A percentile compares a stretch with the other conserved stretches of the same genome.
Conservation (phyloP, 2,797 vertebrate genomes). For the Leucoraja ocellata region DNA sequence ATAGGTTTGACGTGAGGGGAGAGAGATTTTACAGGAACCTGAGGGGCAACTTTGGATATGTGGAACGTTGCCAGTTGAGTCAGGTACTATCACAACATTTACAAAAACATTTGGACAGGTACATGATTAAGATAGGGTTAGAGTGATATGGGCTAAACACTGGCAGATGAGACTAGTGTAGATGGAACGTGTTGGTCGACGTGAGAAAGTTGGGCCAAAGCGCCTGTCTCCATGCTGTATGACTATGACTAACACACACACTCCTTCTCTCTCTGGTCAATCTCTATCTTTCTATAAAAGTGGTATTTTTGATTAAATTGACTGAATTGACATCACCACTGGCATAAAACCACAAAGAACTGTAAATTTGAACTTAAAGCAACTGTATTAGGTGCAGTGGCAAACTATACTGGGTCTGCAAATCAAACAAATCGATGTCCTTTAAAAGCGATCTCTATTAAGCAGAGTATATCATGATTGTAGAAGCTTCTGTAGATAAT, state of each 20-base stretch:
- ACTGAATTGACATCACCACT: neutral
- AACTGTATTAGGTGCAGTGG: neutral
- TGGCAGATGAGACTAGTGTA: too few species aligned
- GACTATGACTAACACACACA: neutral
- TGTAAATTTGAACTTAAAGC: neutral
- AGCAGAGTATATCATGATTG: neutral
- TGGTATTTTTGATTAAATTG: neutral
- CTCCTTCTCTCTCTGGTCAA: neutral
- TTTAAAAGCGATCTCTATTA: neutral
- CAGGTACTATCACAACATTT: too few species aligned
- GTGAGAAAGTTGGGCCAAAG: too few species aligned
- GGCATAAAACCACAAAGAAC: neutral
- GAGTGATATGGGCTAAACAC: too few species aligned
- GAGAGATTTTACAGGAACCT: too few species aligned
- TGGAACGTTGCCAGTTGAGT: too few species aligned
- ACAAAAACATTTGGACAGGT: too few species aligned
- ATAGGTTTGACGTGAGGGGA: too few species aligned
- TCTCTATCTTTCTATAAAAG: neutral
- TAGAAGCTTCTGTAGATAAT: neutral
- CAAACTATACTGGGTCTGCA: neutral
- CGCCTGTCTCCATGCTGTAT: too few species aligned
- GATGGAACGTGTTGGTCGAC: too few species aligned
- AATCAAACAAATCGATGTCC: neutral
- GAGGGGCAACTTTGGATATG: too few species aligned
- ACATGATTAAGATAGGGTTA: too few species aligned